These are phyloP conservation scores for Beaufortia kweichowensis DNA, from an alignment of 2,113 vertebrate genomes.

Conservation along the genomic window DNA sequence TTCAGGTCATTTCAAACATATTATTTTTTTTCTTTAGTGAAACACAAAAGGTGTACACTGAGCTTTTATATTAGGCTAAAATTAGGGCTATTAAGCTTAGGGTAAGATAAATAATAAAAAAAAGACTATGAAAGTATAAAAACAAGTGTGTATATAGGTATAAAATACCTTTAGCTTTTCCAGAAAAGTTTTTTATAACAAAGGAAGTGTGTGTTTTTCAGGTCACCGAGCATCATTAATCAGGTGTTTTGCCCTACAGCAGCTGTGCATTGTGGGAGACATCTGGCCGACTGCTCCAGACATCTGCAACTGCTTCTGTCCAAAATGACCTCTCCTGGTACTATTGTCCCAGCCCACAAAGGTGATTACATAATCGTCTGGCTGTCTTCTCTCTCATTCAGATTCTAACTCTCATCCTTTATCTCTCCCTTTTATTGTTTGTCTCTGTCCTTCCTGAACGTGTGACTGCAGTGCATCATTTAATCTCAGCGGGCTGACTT, in stretches of 20 bases:
- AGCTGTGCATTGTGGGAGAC: constrained; percentile 42
- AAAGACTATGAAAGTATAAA: too few relatives aligned
- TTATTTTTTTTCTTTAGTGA: background rate
- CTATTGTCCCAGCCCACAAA: background rate
- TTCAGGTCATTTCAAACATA: background rate
- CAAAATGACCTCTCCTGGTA: background rate
- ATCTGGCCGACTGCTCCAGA: constrained; percentile 15
- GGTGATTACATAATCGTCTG: constrained; percentile 17
- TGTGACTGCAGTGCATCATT: constrained; percentile 20
- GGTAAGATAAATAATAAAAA: too few relatives aligned
- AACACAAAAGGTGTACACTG: background rate
- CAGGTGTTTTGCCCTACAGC: constrained; percentile 33
- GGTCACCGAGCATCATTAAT: constrained; percentile 18
- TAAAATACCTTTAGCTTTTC: background rate
- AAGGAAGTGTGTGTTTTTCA: background rate
- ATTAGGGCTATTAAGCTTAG: too few relatives aligned
- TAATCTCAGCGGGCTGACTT: constrained; percentile 7
- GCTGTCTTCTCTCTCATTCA: constrained; percentile 14
- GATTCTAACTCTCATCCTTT: background rate
- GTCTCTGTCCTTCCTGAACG: constrained; percentile 3
- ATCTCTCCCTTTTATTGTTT: constrained; percentile 11
- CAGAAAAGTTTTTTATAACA: background rate
- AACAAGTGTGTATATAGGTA: too few relatives aligned
- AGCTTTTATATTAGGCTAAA: background rate
- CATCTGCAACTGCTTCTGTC: constrained; percentile 1